These are phyloP conservation scores for Cinclus cinclus DNA, from an alignment of 2,113 vertebrate species.

Conservation along the genomic window DNA sequence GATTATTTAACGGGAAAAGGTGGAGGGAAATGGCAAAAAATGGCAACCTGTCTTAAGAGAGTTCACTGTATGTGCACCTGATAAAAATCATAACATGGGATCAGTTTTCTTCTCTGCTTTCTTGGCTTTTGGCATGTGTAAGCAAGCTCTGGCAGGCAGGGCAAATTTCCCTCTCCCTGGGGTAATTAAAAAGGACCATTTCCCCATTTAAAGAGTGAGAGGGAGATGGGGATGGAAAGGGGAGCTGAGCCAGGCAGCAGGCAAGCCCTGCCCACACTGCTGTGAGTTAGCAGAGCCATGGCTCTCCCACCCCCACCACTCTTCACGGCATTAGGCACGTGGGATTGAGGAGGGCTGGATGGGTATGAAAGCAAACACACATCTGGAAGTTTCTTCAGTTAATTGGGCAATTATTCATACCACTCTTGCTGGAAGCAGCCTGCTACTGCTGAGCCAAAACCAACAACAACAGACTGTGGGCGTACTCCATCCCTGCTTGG, in stretches of 20 bases:
- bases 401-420: slow-evolving; percentile 75
- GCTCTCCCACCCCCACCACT: neutral
- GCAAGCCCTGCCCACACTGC: neutral
- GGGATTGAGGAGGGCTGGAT: slow-evolving; percentile 45
- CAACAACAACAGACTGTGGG: slow-evolving; percentile 50
- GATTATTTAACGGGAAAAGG: neutral
- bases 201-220: slow-evolving; percentile 49
- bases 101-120: slow-evolving; percentile 54
- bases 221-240: slow-evolving; percentile 29
- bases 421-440: slow-evolving; percentile 63
- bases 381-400: slow-evolving; percentile 72
- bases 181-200: slow-evolving; percentile 57
- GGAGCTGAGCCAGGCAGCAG: neutral
- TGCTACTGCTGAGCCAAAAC: slow-evolving; percentile 60
- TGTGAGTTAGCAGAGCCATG: neutral
- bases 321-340: neutral
- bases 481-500: neutral
- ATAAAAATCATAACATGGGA: slow-evolving; percentile 66
- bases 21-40: neutral
- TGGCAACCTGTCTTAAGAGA: slow-evolving; percentile 25
- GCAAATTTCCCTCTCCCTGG: slow-evolving; percentile 43
- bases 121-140: slow-evolving; percentile 15
- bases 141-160: slow-evolving; percentile 34
- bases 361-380: slow-evolving; percentile 67
- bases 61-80: slow-evolving; percentile 53